phyloP scores from a whole-genome alignment of 2,888 invertebrate species.

The Drosophila tanythrix region DNA sequence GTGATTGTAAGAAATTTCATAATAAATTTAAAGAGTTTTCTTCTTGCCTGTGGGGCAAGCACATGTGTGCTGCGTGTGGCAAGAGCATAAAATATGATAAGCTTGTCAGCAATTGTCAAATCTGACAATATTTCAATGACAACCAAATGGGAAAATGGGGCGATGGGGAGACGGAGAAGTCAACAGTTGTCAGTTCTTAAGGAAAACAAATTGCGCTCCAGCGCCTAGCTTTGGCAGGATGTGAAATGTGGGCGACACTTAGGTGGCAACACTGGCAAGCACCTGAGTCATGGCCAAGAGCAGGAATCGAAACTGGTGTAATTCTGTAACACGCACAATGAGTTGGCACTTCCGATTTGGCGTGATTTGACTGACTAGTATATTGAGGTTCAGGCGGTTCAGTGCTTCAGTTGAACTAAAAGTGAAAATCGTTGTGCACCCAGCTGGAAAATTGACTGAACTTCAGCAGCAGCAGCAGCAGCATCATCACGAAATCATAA shows the following conservation, averaged over 20 bases:
- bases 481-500: slow-evolving; percentile 25
- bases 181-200: slow-evolving; percentile 31
- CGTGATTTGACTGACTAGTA: slow-evolving; percentile 49
- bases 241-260: slow-evolving; percentile 39
- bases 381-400: slow-evolving; percentile 27
- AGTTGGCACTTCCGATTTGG: slow-evolving; percentile 70
- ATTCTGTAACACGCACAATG: slow-evolving; percentile 50
- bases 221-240: slow-evolving; percentile 26
- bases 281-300: slow-evolving; percentile 71
- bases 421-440: slow-evolving; percentile 49
- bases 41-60: slow-evolving; percentile 5
- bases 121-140: slow-evolving; percentile 76
- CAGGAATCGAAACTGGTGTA: not conserved
- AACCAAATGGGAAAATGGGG: slow-evolving; percentile 25
- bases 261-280: slow-evolving; percentile 38
- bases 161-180: not conserved
- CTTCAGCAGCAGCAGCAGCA: slow-evolving; percentile 1
- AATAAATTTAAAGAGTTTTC: slow-evolving; percentile 30
- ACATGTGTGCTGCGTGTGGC: slow-evolving; percentile 34
- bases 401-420: slow-evolving; percentile 23
- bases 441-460: slow-evolving; percentile 70
- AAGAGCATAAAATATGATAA: slow-evolving; percentile 58
- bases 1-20: slow-evolving; percentile 21
- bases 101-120: slow-evolving; percentile 74
- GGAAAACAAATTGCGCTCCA: slow-evolving; percentile 69